These are phyloP conservation scores for Echinarachnius parma DNA, from an alignment of 53 echinoderm and acorn worm genomes.

Conservation along the genomic window DNA sequence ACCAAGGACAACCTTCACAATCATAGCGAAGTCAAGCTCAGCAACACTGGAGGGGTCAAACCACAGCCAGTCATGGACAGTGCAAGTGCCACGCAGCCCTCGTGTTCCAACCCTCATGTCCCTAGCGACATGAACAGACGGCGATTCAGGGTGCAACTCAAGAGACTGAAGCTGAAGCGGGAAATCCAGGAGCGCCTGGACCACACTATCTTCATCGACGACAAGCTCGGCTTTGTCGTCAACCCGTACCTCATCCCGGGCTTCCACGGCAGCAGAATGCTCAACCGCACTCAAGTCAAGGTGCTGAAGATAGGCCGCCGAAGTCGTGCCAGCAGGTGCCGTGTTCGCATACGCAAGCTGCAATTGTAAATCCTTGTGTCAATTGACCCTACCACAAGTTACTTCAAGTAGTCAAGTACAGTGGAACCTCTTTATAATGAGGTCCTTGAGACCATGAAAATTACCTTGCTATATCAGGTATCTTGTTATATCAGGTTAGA, in stretches of 20 bases:
- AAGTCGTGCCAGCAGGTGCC: conserved; percentile 26
- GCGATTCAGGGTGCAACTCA: conserved; percentile 13
- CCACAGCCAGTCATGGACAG: too few relatives aligned
- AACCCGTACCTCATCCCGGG: conserved; percentile 30
- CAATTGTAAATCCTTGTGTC: conserved; percentile 2
- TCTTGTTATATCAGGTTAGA: neutral
- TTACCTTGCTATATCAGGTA: too few relatives aligned
- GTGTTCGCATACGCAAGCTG: conserved; percentile 28
- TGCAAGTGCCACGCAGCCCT: too few relatives aligned
- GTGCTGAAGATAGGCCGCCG: conserved; percentile 24
- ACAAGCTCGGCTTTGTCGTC: conserved; percentile 20
- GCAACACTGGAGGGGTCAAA: too few relatives aligned
- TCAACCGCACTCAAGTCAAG: neutral
- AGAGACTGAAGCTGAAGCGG: conserved; percentile 9
- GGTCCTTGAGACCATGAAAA: too few relatives aligned
- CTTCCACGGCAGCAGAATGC: neutral
- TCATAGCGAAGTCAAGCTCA: too few relatives aligned
- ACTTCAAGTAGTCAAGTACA: too few relatives aligned
- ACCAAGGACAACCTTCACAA: too few relatives aligned
- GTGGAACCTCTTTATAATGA: too few relatives aligned
- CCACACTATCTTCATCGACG: conserved; percentile 27
- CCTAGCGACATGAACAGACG: neutral
- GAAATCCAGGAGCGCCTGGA: conserved; percentile 14
- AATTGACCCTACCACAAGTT: neutral
- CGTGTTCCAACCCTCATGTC: neutral